Evolutionary conservation across 2,113 vertebrate genomes (phyloP).

Genomic region (Phyllostomus hastatus): DNA sequence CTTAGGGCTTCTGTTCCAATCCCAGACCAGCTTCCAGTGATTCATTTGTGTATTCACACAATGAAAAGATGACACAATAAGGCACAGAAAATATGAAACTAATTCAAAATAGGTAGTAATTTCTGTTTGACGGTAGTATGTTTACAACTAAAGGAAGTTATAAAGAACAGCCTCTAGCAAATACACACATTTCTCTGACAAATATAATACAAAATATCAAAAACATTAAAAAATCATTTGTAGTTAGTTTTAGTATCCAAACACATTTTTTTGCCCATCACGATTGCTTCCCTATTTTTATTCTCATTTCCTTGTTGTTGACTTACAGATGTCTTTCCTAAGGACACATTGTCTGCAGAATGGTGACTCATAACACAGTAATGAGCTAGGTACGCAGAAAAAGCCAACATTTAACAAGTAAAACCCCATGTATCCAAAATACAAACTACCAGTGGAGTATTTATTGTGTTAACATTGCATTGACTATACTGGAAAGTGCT

Average conservation of each 20-base stretch:
- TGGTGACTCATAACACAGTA: not conserved
- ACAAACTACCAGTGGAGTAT: not conserved
- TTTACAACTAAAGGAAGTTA: not conserved
- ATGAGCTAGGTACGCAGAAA: not conserved
- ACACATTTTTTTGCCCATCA: not conserved
- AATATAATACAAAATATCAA: not conserved
- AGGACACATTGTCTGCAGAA: not conserved
- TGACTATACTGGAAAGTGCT: not conserved
- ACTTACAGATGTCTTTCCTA: not conserved
- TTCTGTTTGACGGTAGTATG: not conserved
- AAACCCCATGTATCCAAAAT: not conserved
- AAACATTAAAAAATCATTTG: not conserved
- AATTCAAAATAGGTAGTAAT: not conserved
- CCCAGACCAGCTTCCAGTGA: not conserved
- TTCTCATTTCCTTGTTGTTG: not conserved
- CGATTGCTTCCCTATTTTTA: not conserved
- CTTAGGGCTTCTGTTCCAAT: not conserved
- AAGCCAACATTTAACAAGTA: not conserved
- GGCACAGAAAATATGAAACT: not conserved
- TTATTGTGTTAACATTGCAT: not conserved
- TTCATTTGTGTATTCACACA: not conserved
- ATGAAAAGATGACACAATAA: not conserved
- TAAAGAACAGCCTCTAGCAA: not conserved
- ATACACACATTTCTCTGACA: not conserved
- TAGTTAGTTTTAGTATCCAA: not conserved